Conservation (phyloP, 2,888 invertebrate species). For the Thereva unica region DNA sequence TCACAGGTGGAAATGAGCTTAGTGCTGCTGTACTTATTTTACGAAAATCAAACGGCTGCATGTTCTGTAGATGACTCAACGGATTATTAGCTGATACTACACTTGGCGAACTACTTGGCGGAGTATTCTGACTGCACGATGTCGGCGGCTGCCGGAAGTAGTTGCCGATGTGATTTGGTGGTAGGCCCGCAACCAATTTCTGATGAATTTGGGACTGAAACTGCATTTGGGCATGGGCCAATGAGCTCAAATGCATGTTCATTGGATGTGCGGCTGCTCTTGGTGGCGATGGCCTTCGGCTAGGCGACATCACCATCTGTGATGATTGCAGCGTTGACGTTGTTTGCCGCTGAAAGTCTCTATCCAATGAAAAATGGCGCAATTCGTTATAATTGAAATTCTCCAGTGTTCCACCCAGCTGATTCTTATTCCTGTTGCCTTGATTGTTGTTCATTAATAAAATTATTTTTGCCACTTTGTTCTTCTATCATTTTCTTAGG, state of each 20-base stretch:
- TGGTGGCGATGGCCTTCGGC: slow-evolving; percentile 68
- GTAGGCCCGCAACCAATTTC: slow-evolving; percentile 53
- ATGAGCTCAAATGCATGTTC: slow-evolving; percentile 56
- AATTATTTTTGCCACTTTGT: slow-evolving; percentile 1
- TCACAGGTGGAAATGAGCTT: slow-evolving; percentile 57
- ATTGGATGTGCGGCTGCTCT: slow-evolving; percentile 59
- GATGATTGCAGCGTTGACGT: slow-evolving; percentile 51
- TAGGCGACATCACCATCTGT: slow-evolving; percentile 69
- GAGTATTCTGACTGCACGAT: slow-evolving; percentile 44
- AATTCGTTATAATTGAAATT: slow-evolving; percentile 21
- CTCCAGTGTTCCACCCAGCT: slow-evolving; percentile 22
- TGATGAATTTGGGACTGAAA: slow-evolving; percentile 57
- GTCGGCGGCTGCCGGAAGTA: slow-evolving; percentile 54
- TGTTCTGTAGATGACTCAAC: slow-evolving; percentile 85
- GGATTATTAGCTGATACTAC: slow-evolving; percentile 65
- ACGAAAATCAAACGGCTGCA: slow-evolving; percentile 94
- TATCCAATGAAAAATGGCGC: slow-evolving; percentile 14
- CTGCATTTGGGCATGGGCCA: slow-evolving; percentile 56
- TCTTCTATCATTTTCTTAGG: neutral
- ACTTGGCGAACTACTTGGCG: slow-evolving; percentile 28
- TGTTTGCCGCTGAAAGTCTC: slow-evolving; percentile 49
- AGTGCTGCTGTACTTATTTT: slow-evolving; percentile 65
- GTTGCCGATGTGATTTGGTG: slow-evolving; percentile 49
- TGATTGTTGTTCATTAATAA: slow-evolving; percentile 16
- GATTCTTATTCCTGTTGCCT: slow-evolving; percentile 16